Conservation (phyloP, 2,797 vertebrate genomes). For the Tragelaphus eurycerus region DNA sequence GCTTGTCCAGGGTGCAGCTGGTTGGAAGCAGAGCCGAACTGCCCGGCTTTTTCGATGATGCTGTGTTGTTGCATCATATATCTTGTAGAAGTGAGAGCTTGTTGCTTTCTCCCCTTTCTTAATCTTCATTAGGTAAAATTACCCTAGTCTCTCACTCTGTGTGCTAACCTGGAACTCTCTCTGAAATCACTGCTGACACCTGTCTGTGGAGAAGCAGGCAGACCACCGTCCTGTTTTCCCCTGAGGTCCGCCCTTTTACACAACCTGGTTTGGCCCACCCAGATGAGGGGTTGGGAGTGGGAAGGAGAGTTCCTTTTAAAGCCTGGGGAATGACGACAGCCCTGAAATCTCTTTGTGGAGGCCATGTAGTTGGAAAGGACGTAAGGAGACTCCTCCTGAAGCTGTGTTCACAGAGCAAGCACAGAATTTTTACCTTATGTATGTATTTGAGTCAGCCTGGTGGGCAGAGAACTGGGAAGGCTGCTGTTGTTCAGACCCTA, state of each 20-base stretch:
- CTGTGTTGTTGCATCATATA: fast-evolving
- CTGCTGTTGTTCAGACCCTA: not conserved
- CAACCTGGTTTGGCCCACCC: not conserved
- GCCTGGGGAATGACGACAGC: not conserved
- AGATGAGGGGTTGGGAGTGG: fast-evolving
- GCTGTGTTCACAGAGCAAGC: not conserved
- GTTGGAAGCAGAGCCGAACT: not conserved
- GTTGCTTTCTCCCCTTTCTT: not conserved
- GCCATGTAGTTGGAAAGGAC: not conserved
- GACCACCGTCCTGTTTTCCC: not conserved
- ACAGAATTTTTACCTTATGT: not conserved
- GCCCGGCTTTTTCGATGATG: not conserved
- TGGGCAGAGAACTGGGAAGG: not conserved
- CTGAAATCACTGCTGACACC: not conserved
- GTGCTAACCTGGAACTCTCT: not conserved
- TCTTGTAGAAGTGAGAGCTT: not conserved
- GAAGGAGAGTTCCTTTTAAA: not conserved
- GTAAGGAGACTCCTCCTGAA: not conserved
- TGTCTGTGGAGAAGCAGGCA: not conserved
- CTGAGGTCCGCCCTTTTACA: not conserved
- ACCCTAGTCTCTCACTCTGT: not conserved
- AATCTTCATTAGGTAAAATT: not conserved
- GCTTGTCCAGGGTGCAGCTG: not conserved
- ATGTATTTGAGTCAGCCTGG: not conserved
- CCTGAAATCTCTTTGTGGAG: not conserved